Base-by-base conservation (phyloP, 2,888 invertebrate genomes). In the Mantis religiosa region DNA sequence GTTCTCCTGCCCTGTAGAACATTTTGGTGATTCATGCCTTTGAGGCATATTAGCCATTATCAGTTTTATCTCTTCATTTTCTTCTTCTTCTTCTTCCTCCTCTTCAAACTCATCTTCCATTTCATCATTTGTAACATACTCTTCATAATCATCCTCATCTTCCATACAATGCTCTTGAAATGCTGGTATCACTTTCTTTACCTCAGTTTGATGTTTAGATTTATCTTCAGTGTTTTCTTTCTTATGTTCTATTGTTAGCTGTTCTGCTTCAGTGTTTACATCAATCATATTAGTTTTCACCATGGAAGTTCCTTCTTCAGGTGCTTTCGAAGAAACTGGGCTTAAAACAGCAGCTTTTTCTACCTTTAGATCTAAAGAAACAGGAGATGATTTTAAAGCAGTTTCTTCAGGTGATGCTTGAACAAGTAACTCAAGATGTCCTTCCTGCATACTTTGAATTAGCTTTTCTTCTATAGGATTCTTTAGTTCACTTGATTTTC, bases 111-210 rank as follows among this genome's bases (percentile, higher is more conserved):
- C 90, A 15, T 86, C 89, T 27, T 89, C 89, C 85, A 90, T 89
- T 85, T 91, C 90, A 28, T 91, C 90, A 34, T 91, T 90, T 85
- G 89, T 82, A 89, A 87, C 89, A 89, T 89, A 87, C 47, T 89
- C 89, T 85, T 93, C 94, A 88, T 93, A 94, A 89, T 94, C 94
- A 27, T 94, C 93, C 89, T 94, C 94, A 89, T 93, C 93, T 90
- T 93, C 93, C 41, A 87, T 90, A 85, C 88, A 83, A 15, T 84
- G 89, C 30, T 88, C 89, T 88, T 87, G 88, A 83, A 84, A 47
- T 12, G 90, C 83, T n/a, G n/a, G 41, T 12, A 54, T 3, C 4
- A 27, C 47, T 47, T 85, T 27, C 85, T 85, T 54, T 27, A 41
- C 28, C 12, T 85, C 41, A 27, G 15, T 2, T 85, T n/a, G 54